Evolutionary conservation across 2,888 invertebrate genomes (phyloP).

Genomic region (Agonum fuliginosum): DNA sequence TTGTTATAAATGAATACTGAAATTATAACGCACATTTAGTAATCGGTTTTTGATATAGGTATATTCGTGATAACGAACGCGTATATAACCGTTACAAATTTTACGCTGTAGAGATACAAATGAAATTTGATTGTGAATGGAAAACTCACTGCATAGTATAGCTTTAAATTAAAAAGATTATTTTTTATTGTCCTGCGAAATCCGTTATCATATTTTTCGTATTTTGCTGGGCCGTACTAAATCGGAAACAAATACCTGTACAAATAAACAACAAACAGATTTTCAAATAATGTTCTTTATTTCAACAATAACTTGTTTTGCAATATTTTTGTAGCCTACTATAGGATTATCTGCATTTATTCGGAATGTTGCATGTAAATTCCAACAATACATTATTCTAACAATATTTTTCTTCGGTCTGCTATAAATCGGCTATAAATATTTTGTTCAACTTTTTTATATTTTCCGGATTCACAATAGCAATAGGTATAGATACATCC

Average conservation of each 20-base stretch:
- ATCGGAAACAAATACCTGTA: conserved; percentile 7
- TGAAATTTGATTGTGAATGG: conserved; percentile 7
- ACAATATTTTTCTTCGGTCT: conserved; percentile 1
- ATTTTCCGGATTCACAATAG: not conserved
- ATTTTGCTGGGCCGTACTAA: conserved; percentile 19
- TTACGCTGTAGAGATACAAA: conserved; percentile 4
- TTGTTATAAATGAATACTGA: conserved; percentile 36
- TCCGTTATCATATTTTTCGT: conserved; percentile 31
- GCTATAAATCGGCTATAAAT: not conserved
- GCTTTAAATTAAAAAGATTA: conserved; percentile 34
- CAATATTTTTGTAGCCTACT: conserved; percentile 21
- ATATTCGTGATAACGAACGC: conserved; percentile 3
- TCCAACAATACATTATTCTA: not conserved
- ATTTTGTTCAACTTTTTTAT: not conserved
- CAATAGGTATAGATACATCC: not conserved
- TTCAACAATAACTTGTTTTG: conserved; percentile 28
- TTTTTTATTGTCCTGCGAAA: conserved; percentile 20
- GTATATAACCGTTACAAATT: conserved; percentile 14
- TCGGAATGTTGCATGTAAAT: not conserved
- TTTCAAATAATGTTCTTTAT: conserved; percentile 2
- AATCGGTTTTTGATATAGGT: conserved; percentile 39
- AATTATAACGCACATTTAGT: conserved; percentile 46
- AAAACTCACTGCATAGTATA: conserved; percentile 3
- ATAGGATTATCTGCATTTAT: not conserved
- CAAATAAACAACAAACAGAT: conserved; percentile 21